Conservation (phyloP, 2,797 vertebrate species). For the Natrix natrix region DNA sequence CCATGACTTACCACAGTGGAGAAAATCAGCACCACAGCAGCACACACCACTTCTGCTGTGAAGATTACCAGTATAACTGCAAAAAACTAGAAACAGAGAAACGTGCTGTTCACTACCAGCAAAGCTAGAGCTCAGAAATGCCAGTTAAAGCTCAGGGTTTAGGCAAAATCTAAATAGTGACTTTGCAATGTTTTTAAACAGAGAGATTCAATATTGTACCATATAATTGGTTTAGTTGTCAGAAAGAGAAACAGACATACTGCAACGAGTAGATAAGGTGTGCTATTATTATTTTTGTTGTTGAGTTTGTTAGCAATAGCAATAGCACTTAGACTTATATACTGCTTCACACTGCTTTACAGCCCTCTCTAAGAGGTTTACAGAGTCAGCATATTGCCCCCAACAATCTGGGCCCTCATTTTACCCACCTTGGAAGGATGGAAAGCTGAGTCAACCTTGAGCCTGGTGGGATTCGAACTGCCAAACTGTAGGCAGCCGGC, state of each 20-base stretch:
- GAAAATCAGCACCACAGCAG: conserved; percentile 78
- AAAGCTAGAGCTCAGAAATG: not conserved
- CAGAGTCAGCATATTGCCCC: no score
- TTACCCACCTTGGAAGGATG: no score
- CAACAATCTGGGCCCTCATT: no score
- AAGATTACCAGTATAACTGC: conserved; percentile 78
- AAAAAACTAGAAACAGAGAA: conserved; percentile 74
- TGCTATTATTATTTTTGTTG: not conserved
- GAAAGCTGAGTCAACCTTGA: no score
- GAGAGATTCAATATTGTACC: not conserved
- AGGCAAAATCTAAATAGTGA: not conserved
- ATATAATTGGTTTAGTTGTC: not conserved
- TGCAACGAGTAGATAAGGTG: not conserved
- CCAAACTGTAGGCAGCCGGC: no score
- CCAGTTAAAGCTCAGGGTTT: not conserved
- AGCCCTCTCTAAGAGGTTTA: no score
- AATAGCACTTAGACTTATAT: no score
- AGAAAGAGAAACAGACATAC: not conserved
- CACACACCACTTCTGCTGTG: conserved; percentile 77
- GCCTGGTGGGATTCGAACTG: no score
- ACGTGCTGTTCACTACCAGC: not conserved
- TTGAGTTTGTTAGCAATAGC: not conserved
- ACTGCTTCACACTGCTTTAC: no score
- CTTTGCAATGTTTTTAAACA: not conserved
- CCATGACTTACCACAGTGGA: conserved; percentile 73